Evolutionary conservation across 2,113 vertebrate genomes (phyloP).

Genomic region (Tetraodon nigroviridis): DNA sequence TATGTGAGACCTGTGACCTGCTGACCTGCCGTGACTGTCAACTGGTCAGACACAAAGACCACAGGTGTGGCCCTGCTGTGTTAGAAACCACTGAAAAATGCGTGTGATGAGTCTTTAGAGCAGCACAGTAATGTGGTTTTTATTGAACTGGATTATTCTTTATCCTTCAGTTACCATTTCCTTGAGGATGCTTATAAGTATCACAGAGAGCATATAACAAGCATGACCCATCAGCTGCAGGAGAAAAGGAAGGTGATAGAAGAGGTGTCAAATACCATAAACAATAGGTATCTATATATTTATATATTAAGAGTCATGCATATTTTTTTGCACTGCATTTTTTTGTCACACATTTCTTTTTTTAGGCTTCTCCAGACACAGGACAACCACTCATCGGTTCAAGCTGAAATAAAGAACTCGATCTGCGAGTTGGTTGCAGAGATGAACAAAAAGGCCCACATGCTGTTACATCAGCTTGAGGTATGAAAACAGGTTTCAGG

Average conservation of each 20-base stretch:
- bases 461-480: slow-evolving; percentile 92
- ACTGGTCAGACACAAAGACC: slow-evolving; percentile 94
- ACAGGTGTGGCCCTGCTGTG: slow-evolving; percentile 79
- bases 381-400: slow-evolving; percentile 92
- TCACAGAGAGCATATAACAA: slow-evolving; percentile 93
- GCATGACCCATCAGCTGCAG: slow-evolving; percentile 89
- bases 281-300: slow-evolving; percentile 79
- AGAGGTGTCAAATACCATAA: slow-evolving; percentile 87
- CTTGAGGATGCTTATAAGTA: slow-evolving; percentile 97
- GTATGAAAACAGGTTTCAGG: slow-evolving; percentile 57
- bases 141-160: slow-evolving; percentile 3
- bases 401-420: slow-evolving; percentile 96
- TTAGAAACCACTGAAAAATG: not conserved
- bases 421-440: slow-evolving; percentile 96
- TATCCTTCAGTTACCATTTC: slow-evolving; percentile 88
- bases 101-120: too few relatives aligned
- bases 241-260: slow-evolving; percentile 95
- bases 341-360: not conserved
- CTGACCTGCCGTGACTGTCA: slow-evolving; percentile 96
- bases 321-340: too few relatives aligned
- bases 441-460: slow-evolving; percentile 97
- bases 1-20: slow-evolving; percentile 97
- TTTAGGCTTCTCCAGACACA: slow-evolving; percentile 91
- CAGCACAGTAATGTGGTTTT: not conserved
- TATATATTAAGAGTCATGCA: too few relatives aligned